phyloP scores from a whole-genome alignment of 2,113 vertebrate species.

The Sturnus vulgaris region DNA sequence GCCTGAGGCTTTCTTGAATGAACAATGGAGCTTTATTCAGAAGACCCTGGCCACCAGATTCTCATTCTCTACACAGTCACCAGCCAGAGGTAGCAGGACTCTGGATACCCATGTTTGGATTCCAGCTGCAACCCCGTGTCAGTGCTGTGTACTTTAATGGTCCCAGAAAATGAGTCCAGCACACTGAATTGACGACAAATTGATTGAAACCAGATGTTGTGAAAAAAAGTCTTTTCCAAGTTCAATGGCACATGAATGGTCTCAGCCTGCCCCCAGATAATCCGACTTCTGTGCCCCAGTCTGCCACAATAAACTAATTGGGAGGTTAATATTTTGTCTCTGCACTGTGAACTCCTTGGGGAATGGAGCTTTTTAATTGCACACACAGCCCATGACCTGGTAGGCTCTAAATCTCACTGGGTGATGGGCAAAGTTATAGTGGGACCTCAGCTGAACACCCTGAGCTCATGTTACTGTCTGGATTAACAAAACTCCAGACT shows the following conservation, averaged over 20 bases:
- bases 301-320: slow-evolving; percentile 53
- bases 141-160: slow-evolving; percentile 8
- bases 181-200: neutral
- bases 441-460: slow-evolving; percentile 11
- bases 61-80: neutral
- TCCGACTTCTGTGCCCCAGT: slow-evolving; percentile 35
- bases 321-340: slow-evolving; percentile 32
- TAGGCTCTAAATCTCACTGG: slow-evolving; percentile 47
- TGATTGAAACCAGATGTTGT: slow-evolving; percentile 34
- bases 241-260: slow-evolving; percentile 49
- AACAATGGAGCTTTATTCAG: neutral
- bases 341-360: neutral
- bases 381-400: slow-evolving; percentile 6
- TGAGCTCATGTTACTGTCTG: slow-evolving; percentile 53
- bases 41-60: neutral
- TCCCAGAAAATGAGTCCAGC: neutral
- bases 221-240: slow-evolving; percentile 49
- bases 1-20: neutral
- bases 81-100: neutral
- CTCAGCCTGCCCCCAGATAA: neutral
- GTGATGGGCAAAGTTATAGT: neutral
- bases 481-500: slow-evolving; percentile 43
- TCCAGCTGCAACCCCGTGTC: neutral
- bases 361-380: slow-evolving; percentile 24
- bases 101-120: neutral